phyloP scores from a whole-genome alignment of 2,888 invertebrate species.

The Melangyna quadrimaculata region DNA sequence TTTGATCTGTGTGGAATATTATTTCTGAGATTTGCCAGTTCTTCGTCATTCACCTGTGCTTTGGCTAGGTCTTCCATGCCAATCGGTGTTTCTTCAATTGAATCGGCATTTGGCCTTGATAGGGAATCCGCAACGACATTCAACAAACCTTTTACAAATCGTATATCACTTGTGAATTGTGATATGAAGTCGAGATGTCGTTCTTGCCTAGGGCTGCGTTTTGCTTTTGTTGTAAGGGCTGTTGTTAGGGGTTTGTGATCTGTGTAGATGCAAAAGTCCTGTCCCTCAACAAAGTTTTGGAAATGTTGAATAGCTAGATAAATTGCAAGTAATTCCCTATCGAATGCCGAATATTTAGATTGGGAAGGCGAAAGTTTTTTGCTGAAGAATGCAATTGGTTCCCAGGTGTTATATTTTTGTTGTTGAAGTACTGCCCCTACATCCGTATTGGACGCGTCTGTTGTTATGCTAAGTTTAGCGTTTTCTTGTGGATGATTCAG shows the following conservation, averaged over 20 bases:
- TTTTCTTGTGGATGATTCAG: neutral
- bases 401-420: too few species aligned
- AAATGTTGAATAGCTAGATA: neutral
- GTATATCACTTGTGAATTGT: neutral
- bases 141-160: neutral
- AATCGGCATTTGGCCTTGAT: neutral
- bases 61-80: neutral
- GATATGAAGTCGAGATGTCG: too few species aligned
- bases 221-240: too few species aligned
- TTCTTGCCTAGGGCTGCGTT: too few species aligned
- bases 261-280: neutral
- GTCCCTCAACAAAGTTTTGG: neutral
- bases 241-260: too few species aligned
- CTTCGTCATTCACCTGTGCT: constrained; percentile 1
- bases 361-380: neutral
- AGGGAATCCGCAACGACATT: neutral
- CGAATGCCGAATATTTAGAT: neutral
- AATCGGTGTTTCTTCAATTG: neutral
- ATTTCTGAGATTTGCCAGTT: neutral
- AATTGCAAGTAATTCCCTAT: neutral
- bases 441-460: constrained; percentile 6
- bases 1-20: neutral
- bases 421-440: too few species aligned
- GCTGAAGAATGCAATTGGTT: too few species aligned
- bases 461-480: neutral